Percentiles rank a stretch among this genome's conserved stretches.
These are phyloP conservation scores for Chaitophorus viminalis DNA, from an alignment of 2,888 invertebrate species.

Conservation along the genomic window DNA sequence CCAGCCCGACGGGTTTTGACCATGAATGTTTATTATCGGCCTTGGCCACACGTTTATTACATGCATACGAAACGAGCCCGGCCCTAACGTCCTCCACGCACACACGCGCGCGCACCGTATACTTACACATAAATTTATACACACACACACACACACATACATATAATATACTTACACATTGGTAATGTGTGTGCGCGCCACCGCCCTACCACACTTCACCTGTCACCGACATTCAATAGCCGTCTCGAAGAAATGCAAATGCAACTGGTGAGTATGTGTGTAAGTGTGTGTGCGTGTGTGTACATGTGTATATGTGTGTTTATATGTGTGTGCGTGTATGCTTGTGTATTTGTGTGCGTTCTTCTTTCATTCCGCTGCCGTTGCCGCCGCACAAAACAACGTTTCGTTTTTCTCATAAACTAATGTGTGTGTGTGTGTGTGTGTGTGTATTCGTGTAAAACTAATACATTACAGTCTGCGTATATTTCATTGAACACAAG, in stretches of 20 bases:
- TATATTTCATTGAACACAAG: background rate
- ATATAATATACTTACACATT: too few species aligned
- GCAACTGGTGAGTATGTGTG: constrained; percentile 38
- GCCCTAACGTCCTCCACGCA: constrained; percentile 31
- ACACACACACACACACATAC: background rate
- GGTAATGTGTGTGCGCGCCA: background rate
- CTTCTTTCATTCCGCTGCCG: background rate
- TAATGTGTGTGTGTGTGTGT: background rate
- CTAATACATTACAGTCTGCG: too few species aligned
- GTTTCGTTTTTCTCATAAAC: too few species aligned
- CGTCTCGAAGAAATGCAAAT: constrained; percentile 52
- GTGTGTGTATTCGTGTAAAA: too few species aligned
- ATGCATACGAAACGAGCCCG: constrained; percentile 57
- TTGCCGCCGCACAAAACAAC: too few species aligned
- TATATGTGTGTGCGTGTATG: background rate
- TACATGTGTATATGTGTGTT: background rate
- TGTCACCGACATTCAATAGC: background rate
- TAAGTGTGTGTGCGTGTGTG: background rate
- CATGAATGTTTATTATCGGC: constrained; percentile 50
- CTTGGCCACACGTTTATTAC: constrained; percentile 50
- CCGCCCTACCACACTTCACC: background rate
- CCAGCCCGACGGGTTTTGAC: constrained; percentile 50
- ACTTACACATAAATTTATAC: background rate
- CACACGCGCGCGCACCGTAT: background rate
- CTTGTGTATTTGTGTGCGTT: background rate